Evolutionary conservation across 2,888 invertebrate genomes (phyloP).

Genomic region (Netelia melanura): DNA sequence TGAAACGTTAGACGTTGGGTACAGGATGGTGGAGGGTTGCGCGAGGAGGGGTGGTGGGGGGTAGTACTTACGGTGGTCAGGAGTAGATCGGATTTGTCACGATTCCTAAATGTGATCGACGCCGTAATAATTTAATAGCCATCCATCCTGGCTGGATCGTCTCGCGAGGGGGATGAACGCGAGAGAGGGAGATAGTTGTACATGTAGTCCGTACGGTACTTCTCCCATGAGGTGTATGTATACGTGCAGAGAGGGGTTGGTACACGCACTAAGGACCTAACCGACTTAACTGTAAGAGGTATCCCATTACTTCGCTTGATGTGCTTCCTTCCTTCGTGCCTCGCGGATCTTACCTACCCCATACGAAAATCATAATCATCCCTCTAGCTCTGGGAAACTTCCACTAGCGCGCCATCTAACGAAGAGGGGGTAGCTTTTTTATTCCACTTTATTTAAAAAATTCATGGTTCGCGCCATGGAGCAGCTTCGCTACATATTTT

Average conservation of each 20-base stretch:
- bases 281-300: slow-evolving; percentile 81
- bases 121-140: slow-evolving; percentile 84
- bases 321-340: slow-evolving; percentile 50
- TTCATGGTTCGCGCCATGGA: background rate
- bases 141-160: slow-evolving; percentile 80
- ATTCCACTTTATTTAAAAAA: background rate
- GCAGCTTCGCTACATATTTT: background rate
- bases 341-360: slow-evolving; percentile 23
- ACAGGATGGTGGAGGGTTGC: background rate
- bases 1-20: slow-evolving; percentile 62
- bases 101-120: slow-evolving; percentile 83
- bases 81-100: slow-evolving; percentile 83
- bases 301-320: slow-evolving; percentile 80
- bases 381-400: background rate
- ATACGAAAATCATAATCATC: slow-evolving; percentile 53
- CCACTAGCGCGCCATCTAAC: background rate
- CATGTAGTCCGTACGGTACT: slow-evolving; percentile 54
- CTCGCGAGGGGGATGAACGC: slow-evolving; percentile 39
- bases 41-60: background rate
- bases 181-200: slow-evolving; percentile 74
- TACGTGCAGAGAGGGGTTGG: slow-evolving; percentile 20
- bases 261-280: slow-evolving; percentile 83
- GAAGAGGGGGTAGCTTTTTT: background rate
- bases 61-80: slow-evolving; percentile 53
- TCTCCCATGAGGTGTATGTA: slow-evolving; percentile 60